Evolutionary conservation across 2,888 invertebrate species (phyloP).

Genomic region (Synergus umbraculus): DNA sequence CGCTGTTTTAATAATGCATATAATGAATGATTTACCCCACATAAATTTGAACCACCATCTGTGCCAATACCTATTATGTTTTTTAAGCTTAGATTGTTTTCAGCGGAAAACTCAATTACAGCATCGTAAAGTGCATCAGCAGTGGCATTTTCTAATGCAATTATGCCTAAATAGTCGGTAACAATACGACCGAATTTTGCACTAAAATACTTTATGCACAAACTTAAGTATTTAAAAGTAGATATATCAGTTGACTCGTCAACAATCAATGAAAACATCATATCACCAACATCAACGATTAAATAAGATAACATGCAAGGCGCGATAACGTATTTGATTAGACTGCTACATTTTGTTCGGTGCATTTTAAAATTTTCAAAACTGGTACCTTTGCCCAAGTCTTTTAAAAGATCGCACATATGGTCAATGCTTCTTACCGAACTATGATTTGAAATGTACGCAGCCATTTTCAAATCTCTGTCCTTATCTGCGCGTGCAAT

Average conservation of each 20-base stretch:
- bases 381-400: no score
- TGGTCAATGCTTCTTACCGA: no score
- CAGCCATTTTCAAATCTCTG: no score
- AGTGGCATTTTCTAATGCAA: slow-evolving; percentile 43
- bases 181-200: slow-evolving; percentile 43
- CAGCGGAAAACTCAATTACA: slow-evolving; percentile 31
- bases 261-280: slow-evolving; percentile 49
- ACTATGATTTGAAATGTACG: no score
- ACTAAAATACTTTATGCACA: slow-evolving; percentile 58
- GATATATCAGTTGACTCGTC: slow-evolving; percentile 55
- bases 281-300: slow-evolving; percentile 45
- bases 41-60: no score
- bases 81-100: slow-evolving; percentile 42
- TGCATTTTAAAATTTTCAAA: neutral
- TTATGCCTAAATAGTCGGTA: slow-evolving; percentile 49
- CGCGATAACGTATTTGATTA: slow-evolving; percentile 50
- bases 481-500: no score
- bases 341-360: slow-evolving; percentile 47
- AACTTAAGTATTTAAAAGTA: slow-evolving; percentile 51
- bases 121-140: slow-evolving; percentile 36
- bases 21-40: no score
- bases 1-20: no score
- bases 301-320: slow-evolving; percentile 45
- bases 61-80: slow-evolving; percentile 59
- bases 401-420: no score